Evolutionary conservation across 2,113 vertebrate species (phyloP).

Genomic region (Colius striatus): DNA sequence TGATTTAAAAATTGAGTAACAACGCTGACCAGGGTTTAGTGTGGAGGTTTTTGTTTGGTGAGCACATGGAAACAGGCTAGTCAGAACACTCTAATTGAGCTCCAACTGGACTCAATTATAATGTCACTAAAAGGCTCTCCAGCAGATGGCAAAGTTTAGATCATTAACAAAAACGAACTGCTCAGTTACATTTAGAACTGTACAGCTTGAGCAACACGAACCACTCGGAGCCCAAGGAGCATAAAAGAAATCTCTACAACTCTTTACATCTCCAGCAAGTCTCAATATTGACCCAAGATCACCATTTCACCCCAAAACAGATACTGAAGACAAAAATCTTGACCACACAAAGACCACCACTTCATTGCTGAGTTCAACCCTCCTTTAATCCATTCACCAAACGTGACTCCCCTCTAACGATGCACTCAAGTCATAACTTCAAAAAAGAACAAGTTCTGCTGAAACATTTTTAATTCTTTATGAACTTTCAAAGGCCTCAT

Average conservation of each 20-base stretch:
- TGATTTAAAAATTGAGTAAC: neutral
- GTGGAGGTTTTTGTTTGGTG: constrained; percentile 8
- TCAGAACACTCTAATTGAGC: neutral
- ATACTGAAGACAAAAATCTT: neutral
- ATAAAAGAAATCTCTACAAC: neutral
- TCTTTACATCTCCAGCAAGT: neutral
- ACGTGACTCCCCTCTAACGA: neutral
- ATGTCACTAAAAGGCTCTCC: constrained; percentile 49
- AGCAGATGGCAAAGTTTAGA: constrained; percentile 68
- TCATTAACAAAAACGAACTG: constrained; percentile 39
- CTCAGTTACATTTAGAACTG: constrained; percentile 12
- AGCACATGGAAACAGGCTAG: neutral
- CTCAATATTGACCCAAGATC: neutral
- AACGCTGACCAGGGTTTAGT: neutral
- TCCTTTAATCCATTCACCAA: neutral
- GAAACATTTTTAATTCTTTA: neutral
- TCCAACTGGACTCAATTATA: constrained; percentile 40
- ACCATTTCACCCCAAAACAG: neutral
- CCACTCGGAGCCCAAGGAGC: neutral
- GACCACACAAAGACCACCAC: too few species aligned
- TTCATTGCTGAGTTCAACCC: neutral
- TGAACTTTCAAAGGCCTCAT: neutral
- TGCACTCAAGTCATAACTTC: neutral
- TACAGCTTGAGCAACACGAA: neutral
- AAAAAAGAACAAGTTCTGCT: neutral